Evolutionary conservation across 2,797 vertebrate genomes (phyloP).

Genomic region (Graptemys geographica): DNA sequence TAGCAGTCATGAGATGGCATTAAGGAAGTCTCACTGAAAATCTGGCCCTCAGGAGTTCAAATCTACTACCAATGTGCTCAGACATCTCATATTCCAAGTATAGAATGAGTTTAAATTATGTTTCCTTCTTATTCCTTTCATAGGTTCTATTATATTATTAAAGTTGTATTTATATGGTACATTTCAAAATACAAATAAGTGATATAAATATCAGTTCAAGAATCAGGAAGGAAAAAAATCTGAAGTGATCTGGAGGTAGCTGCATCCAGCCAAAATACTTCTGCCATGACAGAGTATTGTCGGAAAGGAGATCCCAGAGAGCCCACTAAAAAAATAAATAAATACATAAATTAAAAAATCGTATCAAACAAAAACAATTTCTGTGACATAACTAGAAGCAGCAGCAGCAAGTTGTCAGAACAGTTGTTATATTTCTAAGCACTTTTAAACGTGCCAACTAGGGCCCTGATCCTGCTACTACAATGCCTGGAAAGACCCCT

Average conservation of each 20-base stretch:
- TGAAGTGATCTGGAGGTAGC: too few species aligned
- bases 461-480: neutral
- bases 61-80: too few species aligned
- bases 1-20: neutral
- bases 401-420: neutral
- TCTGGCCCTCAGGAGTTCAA: too few species aligned
- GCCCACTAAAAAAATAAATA: too few species aligned
- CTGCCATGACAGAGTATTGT: too few species aligned
- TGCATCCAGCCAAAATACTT: too few species aligned
- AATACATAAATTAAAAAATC: too few species aligned
- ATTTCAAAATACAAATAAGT: neutral
- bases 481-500: neutral
- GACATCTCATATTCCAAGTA: too few species aligned
- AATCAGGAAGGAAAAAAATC: neutral
- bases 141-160: neutral
- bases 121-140: neutral
- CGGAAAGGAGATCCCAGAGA: too few species aligned
- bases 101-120: neutral
- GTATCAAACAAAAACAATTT: too few species aligned
- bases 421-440: neutral
- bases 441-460: neutral
- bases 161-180: neutral
- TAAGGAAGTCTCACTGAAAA: neutral
- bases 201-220: neutral
- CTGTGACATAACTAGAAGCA: neutral